These are phyloP conservation scores for Dryobota labecula DNA, from an alignment of 2,888 invertebrate species.

Conservation along the genomic window DNA sequence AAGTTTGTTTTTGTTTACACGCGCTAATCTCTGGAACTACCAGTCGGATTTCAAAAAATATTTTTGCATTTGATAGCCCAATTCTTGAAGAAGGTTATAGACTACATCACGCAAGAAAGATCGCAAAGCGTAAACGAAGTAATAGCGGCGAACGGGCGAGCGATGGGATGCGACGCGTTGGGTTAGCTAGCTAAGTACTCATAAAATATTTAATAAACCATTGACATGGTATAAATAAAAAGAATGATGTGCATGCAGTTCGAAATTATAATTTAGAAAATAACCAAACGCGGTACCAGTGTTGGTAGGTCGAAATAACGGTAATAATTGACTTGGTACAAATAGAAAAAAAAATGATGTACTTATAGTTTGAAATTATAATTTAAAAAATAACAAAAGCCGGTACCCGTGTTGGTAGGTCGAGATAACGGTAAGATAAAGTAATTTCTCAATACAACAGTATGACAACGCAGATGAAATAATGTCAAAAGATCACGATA, in stretches of 20 bases:
- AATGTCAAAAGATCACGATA: conserved; percentile 30
- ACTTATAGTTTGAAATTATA: conserved; percentile 3
- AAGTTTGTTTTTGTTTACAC: too few species aligned
- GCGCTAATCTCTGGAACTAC: too few species aligned
- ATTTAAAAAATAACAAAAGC: conserved; percentile 3
- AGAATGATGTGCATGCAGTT: not conserved
- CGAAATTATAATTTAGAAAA: too few species aligned
- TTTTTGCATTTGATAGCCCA: too few species aligned
- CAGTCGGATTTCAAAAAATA: too few species aligned
- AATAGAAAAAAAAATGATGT: too few species aligned
- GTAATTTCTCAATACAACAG: conserved; percentile 20
- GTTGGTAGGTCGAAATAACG: conserved; percentile 23
- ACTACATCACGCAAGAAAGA: too few species aligned
- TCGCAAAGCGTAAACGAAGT: too few species aligned
- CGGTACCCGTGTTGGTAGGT: not conserved
- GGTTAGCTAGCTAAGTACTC: too few species aligned
- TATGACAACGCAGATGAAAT: conserved; percentile 30
- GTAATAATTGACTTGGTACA: not conserved
- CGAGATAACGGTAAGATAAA: conserved; percentile 33
- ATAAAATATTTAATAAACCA: not conserved
- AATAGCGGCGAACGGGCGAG: too few species aligned
- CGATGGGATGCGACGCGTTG: too few species aligned
- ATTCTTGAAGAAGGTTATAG: too few species aligned
- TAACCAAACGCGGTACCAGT: not conserved
- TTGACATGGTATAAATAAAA: not conserved